phyloP scores from a whole-genome alignment of 1,140 invertebrate species.

The Brachionus koreanus region DNA sequence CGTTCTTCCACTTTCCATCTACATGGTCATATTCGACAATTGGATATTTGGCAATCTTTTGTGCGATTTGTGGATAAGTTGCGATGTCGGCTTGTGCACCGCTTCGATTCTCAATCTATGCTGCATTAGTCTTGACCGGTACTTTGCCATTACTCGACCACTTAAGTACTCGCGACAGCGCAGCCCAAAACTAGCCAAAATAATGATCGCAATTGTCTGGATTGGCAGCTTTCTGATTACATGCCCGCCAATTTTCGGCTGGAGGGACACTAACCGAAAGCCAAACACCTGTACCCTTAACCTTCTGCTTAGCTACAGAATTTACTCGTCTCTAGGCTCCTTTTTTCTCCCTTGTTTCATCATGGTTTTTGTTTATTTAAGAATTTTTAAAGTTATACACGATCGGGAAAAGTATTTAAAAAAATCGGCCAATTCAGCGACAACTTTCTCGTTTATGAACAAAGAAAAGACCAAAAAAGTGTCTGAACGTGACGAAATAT shows the following conservation, averaged over 20 bases:
- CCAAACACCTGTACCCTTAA: slow-evolving; percentile 44
- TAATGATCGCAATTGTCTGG: slow-evolving; percentile 92
- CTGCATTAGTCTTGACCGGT: slow-evolving; percentile 63
- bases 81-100: slow-evolving; percentile 49
- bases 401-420: slow-evolving; percentile 31
- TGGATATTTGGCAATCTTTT: slow-evolving; percentile 46
- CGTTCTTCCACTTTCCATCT: slow-evolving; percentile 51
- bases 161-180: slow-evolving; percentile 41
- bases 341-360: slow-evolving; percentile 83
- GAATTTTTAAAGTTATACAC: slow-evolving; percentile 67
- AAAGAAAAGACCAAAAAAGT: background rate
- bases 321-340: slow-evolving; percentile 63
- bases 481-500: background rate
- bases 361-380: slow-evolving; percentile 83
- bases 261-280: slow-evolving; percentile 69
- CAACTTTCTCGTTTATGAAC: background rate
- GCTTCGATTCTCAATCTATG: slow-evolving; percentile 49
- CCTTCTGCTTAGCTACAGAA: slow-evolving; percentile 48
- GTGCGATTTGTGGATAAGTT: slow-evolving; percentile 49
- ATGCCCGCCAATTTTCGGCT: slow-evolving; percentile 91
- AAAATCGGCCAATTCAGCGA: background rate
- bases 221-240: slow-evolving; percentile 86
- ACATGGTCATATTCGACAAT: slow-evolving; percentile 48
- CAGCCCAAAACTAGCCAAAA: slow-evolving; percentile 64
- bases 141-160: slow-evolving; percentile 47